Percentiles rank a stretch among this genome's conserved stretches.
These are phyloP conservation scores for Nomada lathburiana DNA, from an alignment of 2,888 invertebrate genomes.

Conservation along the genomic window DNA sequence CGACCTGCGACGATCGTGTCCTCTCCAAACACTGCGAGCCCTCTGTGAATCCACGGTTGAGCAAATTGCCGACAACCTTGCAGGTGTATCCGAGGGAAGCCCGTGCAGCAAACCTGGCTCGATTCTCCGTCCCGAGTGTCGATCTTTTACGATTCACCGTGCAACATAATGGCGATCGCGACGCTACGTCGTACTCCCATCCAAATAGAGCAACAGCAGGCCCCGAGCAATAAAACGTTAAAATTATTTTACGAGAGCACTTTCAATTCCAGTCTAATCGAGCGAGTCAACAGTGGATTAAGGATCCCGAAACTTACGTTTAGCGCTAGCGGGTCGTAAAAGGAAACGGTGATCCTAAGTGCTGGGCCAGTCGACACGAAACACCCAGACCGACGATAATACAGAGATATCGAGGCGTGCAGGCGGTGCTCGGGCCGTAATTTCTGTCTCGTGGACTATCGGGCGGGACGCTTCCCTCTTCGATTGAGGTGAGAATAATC, in stretches of 20 bases:
- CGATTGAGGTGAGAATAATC: slow-evolving; percentile 28
- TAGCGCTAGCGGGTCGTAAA: slow-evolving; percentile 74
- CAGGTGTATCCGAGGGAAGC: slow-evolving; percentile 58
- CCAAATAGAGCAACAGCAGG: not conserved
- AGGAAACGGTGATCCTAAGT: slow-evolving; percentile 78
- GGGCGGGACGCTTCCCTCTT: not conserved
- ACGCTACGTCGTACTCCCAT: not conserved
- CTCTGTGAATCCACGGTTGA: slow-evolving; percentile 69
- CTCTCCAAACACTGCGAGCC: slow-evolving; percentile 67
- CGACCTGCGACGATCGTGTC: slow-evolving; percentile 66
- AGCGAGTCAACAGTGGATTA: slow-evolving; percentile 69
- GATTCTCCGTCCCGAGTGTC: not conserved
- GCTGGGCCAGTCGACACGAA: slow-evolving; percentile 80
- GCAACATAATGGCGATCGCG: not conserved
- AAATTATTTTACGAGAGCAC: slow-evolving; percentile 64
- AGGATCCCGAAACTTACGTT: slow-evolving; percentile 66
- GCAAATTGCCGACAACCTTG: slow-evolving; percentile 67
- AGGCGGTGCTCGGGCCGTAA: not conserved
- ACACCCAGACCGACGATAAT: slow-evolving; percentile 44
- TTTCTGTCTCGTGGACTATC: not conserved
- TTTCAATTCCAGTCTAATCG: slow-evolving; percentile 72
- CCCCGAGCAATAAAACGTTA: slow-evolving; percentile 56
- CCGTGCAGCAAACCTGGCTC: not conserved
- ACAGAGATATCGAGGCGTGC: slow-evolving; percentile 25
- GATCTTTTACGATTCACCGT: slow-evolving; percentile 14